These are phyloP conservation scores for Sebastes hubbsi DNA, from an alignment of 2,797 vertebrate genomes.

Conservation along the genomic window DNA sequence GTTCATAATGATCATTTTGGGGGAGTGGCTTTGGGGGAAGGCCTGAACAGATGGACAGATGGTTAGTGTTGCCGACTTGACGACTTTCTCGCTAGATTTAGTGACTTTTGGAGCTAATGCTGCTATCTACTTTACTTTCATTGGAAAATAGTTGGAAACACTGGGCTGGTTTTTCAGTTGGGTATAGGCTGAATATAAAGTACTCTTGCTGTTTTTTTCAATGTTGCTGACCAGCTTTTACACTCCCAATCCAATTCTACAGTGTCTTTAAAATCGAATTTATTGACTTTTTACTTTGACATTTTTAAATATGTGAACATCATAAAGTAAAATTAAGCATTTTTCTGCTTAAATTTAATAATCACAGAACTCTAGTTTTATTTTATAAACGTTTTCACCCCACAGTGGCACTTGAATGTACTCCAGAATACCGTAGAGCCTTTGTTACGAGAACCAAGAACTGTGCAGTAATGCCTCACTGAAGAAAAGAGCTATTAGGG, in stretches of 20 bases:
- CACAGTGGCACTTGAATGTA: neutral
- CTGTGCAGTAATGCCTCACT: conserved; percentile 39
- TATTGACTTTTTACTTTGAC: neutral
- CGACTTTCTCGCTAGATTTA: too few species aligned
- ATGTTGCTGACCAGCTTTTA: neutral
- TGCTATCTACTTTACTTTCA: too few species aligned
- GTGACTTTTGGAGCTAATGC: too few species aligned
- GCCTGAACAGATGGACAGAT: too few species aligned
- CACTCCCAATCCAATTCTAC: neutral
- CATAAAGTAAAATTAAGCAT: neutral
- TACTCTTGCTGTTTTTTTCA: too few species aligned
- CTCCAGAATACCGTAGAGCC: neutral
- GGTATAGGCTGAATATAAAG: fast-evolving
- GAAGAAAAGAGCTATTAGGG: conserved; percentile 55
- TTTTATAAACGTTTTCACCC: neutral
- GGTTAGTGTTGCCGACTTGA: too few species aligned
- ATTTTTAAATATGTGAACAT: neutral
- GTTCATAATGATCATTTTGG: too few species aligned
- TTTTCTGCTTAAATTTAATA: neutral
- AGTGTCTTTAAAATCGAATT: neutral
- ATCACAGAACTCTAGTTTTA: neutral
- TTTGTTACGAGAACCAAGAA: conserved; percentile 16
- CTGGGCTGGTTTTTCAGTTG: too few species aligned
- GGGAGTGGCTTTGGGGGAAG: too few species aligned
- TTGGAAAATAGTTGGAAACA: too few species aligned